Evolutionary conservation across 2,888 invertebrate species (phyloP), one percentile per base, ranked within the genome.

Genomic region (Euclidia mi): DNA sequence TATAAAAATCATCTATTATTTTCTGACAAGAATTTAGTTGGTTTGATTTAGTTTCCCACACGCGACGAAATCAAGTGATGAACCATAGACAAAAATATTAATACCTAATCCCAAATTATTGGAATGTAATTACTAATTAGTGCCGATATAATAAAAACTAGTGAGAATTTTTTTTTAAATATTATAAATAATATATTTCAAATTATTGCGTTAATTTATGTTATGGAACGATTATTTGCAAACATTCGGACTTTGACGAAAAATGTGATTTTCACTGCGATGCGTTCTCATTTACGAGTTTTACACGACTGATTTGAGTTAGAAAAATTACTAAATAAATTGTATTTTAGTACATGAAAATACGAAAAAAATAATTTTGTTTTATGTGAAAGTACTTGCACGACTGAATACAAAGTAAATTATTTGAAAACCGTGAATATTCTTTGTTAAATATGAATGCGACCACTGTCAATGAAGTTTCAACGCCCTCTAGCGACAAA

Each of bases 401-500:
- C 7, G 7, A 7, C 20, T 25, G 1, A 6, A 6, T 25, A 1
- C 12, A 3, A 4, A 14, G 7, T 10, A 17, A 28, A 11, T 17
- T 2, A 12, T 42, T 48, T 15, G 1, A 32, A 46, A 55, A 53
- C 51, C 3, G 0, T 0, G 12, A 42, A 28, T 18, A 44, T 20
- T 18, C 42, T 20, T 28, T 35, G 14, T 49, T 58, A 46, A 78
- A 69, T 64, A 63, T 82, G 91, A 92, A 90, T 85, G 88, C 78
- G 65, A 42, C 64, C 46, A 60, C 62, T 79, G 71, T 79, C 66
- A 84, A 50, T 79, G 62, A 66, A 50, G 55, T 79, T 81, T 81
- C 60, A 89, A 75, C 90, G 92, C 92, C 92, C 87, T 91, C 94
- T 94, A 81, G 78, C 72, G 93, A 66, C 66, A 72, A 89, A 88